Base-by-base conservation (phyloP, 2,797 vertebrate genomes). In the Poecile montanus region DNA sequence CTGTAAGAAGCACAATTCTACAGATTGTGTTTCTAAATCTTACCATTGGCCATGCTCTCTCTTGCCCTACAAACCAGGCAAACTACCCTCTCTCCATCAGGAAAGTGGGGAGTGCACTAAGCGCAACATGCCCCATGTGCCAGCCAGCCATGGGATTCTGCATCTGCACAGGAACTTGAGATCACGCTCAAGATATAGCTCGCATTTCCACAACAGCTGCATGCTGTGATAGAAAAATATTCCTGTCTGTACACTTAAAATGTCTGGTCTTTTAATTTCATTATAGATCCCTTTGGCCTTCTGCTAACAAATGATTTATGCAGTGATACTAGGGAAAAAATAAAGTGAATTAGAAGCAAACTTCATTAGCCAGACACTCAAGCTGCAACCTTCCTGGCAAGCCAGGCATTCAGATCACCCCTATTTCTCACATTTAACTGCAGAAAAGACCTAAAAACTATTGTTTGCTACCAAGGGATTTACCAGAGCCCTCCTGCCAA, bases 341-440 rank as follows among this genome's bases (percentile, higher is more conserved):
- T 38, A 20, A 85, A 80, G 51, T 22, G 12, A 92, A 87, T 67
- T 76, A 89, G 85, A 95, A 75, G 50, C 20, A 91, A 91, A 71
- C 29, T 40, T 79, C 42, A n/a, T 71, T 56, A 91, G 27, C 11
- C 77, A 87, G 57, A 83, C 51, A 63, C 40, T 81, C 18, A 20
- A 74, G 34, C 54, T 82, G 81, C 53, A 61, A 66, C 14, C 15
- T 68, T 73, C 26, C 38, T 47, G 40, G 30, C 34, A 91, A 80
- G n/a, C 9, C 61, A 76, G 61, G 13, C 16, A 25, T 47, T 79
- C 26, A 56, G 44, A 67, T 17, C 40, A 85, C 45, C 58, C 88
- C 70, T 61, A 4, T 48, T 93, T 72, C 67, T 72, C n/a, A 79
- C 30, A 38, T 25, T 74, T 27, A 44, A 30, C 16, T 4, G 16